phyloP scores from a whole-genome alignment of 2,113 vertebrate genomes.

The Mesoclemmys tuberculata region DNA sequence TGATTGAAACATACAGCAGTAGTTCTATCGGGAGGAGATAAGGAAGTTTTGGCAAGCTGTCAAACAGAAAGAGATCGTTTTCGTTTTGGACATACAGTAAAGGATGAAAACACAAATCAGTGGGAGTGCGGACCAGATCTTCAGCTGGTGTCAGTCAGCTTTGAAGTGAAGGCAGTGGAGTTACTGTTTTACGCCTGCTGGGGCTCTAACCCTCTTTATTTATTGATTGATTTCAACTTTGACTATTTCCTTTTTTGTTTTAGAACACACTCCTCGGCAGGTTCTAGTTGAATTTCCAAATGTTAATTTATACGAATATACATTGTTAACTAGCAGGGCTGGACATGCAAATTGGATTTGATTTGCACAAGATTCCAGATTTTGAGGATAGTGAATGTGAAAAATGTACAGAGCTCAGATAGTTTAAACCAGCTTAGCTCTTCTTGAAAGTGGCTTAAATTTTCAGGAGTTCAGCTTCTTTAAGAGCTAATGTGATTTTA shows the following conservation, averaged over 20 bases:
- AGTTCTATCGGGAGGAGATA: not conserved
- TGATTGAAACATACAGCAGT: not conserved
- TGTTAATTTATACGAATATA: not conserved
- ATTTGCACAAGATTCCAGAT: not conserved
- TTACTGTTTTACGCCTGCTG: not conserved
- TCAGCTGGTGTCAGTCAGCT: not conserved
- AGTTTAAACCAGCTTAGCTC: not conserved
- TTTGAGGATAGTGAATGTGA: not conserved
- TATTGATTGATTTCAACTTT: not conserved
- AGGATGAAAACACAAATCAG: not conserved
- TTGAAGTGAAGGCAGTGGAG: not conserved
- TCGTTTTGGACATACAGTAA: not conserved
- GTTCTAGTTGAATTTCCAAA: not conserved
- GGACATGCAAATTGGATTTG: not conserved
- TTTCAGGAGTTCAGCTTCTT: constrained; percentile 4
- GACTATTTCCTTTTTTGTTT: not conserved
- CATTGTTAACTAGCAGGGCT: not conserved
- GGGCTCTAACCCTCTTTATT: not conserved
- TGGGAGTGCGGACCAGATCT: not conserved
- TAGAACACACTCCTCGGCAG: not conserved
- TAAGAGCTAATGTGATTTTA: not conserved
- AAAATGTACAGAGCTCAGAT: not conserved
- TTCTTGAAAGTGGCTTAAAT: not conserved
- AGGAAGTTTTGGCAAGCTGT: not conserved
- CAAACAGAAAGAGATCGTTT: not conserved